phyloP scores from a whole-genome alignment of 2,113 vertebrate species.

The Speoplatyrhinus poulsoni region DNA sequence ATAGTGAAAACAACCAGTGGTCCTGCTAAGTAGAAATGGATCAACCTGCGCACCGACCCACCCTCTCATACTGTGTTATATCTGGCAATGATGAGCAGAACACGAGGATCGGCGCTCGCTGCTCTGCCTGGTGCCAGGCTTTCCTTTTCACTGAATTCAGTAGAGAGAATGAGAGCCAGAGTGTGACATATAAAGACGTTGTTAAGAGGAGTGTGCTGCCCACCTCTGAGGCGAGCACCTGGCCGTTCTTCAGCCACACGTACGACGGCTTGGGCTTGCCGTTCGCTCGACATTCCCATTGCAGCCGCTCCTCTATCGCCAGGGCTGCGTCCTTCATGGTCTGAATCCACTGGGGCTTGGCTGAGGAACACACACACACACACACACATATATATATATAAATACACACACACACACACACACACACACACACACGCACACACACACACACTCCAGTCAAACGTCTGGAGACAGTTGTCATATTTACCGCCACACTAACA shows the following conservation, averaged over 20 bases:
- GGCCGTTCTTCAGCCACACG: conserved; percentile 89
- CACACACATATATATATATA: no score
- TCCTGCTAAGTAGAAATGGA: conserved; percentile 63
- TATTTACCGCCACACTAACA: conserved; percentile 27
- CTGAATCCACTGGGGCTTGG: conserved; percentile 93
- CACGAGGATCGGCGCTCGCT: conserved; percentile 1
- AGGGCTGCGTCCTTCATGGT: conserved; percentile 81
- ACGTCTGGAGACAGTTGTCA: no score
- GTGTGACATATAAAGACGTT: conserved; percentile 50
- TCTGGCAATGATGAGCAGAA: conserved; percentile 59
- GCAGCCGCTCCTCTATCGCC: conserved; percentile 85
- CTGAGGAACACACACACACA: conserved; percentile 65
- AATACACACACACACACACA: no score
- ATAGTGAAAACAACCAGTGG: conserved; percentile 70
- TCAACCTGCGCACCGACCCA: conserved; percentile 61
- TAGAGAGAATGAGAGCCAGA: conserved; percentile 18
- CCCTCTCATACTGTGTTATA: conserved; percentile 57
- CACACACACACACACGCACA: no score
- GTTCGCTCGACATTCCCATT: conserved; percentile 88
- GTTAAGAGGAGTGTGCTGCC: conserved; percentile 49
- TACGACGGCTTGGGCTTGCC: conserved; percentile 92
- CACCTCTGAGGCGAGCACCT: conserved; percentile 83
- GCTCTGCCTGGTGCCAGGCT: conserved; percentile 4
- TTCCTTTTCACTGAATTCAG: conserved; percentile 12
- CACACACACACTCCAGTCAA: conserved; percentile 1